These are phyloP conservation scores for Alfaro cultratus DNA, from an alignment of 2,797 vertebrate species.

Conservation along the genomic window DNA sequence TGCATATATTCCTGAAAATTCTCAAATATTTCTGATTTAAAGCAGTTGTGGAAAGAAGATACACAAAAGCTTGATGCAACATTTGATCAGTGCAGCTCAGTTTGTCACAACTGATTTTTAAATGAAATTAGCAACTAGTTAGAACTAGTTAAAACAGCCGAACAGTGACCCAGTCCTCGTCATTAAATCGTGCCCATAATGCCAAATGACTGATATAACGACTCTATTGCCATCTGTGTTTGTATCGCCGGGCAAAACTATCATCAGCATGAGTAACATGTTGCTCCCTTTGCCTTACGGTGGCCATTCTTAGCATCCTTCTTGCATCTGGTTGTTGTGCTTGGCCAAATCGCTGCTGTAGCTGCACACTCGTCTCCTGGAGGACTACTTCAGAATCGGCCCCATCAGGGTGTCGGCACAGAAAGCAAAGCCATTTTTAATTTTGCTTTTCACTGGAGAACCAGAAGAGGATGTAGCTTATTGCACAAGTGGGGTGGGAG, in stretches of 20 bases:
- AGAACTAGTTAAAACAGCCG: no score
- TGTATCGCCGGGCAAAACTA: background rate
- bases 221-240: background rate
- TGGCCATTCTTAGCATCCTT: background rate
- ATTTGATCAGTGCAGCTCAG: background rate
- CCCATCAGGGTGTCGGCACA: conserved; percentile 30
- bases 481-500: conserved; percentile 62
- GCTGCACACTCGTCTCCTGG: conserved; percentile 1
- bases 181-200: background rate
- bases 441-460: conserved; percentile 52
- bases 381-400: conserved; percentile 19
- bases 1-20: background rate
- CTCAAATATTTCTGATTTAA: background rate
- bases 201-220: background rate
- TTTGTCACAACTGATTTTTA: background rate
- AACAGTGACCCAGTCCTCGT: background rate
- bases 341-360: background rate
- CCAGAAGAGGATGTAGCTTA: conserved; percentile 73
- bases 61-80: background rate
- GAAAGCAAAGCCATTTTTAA: conserved; percentile 37
- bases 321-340: background rate
- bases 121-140: background rate
- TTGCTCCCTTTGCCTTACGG: background rate
- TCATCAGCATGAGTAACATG: background rate
- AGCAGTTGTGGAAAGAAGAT: background rate